These are phyloP conservation scores for Trypoxylon attenuatum DNA, from an alignment of 2,888 invertebrate species.

Conservation along the genomic window DNA sequence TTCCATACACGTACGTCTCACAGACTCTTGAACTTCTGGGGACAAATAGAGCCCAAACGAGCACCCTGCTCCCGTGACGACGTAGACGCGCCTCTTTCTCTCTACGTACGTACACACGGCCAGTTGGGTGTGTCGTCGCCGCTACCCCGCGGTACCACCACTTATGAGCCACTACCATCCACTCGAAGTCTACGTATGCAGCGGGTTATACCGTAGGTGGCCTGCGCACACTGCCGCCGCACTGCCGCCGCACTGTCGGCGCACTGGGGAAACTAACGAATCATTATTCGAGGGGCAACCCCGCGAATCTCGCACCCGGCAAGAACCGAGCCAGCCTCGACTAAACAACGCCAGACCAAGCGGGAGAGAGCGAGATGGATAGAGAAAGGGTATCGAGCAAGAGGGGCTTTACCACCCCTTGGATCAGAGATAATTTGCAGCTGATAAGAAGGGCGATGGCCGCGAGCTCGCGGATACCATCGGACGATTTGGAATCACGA, in stretches of 20 bases:
- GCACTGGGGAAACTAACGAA: conserved; percentile 40
- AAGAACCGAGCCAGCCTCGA: background rate
- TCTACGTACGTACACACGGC: background rate
- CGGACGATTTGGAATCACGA: too few species aligned
- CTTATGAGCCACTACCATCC: too few species aligned
- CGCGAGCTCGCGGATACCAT: too few species aligned
- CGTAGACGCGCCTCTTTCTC: background rate
- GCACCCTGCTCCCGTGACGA: conserved; percentile 38
- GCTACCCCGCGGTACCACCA: conserved; percentile 46
- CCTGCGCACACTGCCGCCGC: too few species aligned
- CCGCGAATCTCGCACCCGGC: conserved; percentile 22
- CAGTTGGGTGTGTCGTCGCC: background rate
- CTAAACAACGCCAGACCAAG: too few species aligned
- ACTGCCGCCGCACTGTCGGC: background rate
- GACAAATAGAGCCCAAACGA: conserved; percentile 65
- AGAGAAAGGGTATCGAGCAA: too few species aligned
- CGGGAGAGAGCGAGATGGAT: too few species aligned
- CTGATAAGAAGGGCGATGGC: too few species aligned
- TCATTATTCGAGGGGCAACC: conserved; percentile 38
- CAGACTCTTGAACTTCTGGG: conserved; percentile 58
- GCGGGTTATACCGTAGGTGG: conserved; percentile 37
- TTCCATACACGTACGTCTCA: conserved; percentile 16
- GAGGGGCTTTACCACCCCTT: too few species aligned
- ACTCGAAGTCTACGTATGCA: conserved; percentile 50
- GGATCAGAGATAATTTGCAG: too few species aligned